These are phyloP conservation scores for Zaprionus capensis DNA, from an alignment of 1,140 invertebrate genomes.

Conservation along the genomic window DNA sequence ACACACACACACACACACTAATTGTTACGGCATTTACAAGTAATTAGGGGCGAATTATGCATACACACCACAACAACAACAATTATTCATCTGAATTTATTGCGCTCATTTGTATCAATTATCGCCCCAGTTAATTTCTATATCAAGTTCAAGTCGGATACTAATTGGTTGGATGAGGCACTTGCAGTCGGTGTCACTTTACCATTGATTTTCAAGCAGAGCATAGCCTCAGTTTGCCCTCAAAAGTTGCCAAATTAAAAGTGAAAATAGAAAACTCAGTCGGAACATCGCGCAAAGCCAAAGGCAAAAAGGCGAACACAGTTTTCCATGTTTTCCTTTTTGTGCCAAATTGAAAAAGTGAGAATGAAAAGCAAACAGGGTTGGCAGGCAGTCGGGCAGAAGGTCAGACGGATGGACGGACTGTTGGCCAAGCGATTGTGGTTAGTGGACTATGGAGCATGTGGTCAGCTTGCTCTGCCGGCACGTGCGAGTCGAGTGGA, in stretches of 20 bases:
- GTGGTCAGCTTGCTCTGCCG: not conserved
- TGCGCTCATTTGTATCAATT: slow-evolving; percentile 15
- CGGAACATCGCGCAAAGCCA: not conserved
- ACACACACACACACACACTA: slow-evolving; percentile 7
- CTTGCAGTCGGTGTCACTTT: not conserved
- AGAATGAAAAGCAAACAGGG: not conserved
- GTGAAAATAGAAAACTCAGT: not conserved
- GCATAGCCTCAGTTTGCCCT: not conserved
- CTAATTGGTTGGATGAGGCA: not conserved
- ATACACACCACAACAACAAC: not conserved
- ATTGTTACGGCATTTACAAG: slow-evolving; percentile 46
- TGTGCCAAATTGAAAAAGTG: not conserved
- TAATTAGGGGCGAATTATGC: slow-evolving; percentile 6
- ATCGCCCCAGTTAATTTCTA: not conserved
- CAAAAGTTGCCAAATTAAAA: slow-evolving; percentile 1
- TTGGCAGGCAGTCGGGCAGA: not conserved
- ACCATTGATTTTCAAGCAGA: not conserved
- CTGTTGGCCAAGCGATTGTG: slow-evolving; percentile 8
- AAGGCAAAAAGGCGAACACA: not conserved
- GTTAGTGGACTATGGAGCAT: not conserved
- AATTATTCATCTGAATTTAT: slow-evolving; percentile 12
- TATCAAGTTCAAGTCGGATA: not conserved
- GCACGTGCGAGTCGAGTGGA: slow-evolving; percentile 55
- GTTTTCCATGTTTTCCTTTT: not conserved
- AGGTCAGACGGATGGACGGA: not conserved